Percentiles rank a stretch among this genome's conserved stretches.
Evolutionary conservation across 1,140 invertebrate species (phyloP).

Genomic region (Apocrypta bakeri): DNA sequence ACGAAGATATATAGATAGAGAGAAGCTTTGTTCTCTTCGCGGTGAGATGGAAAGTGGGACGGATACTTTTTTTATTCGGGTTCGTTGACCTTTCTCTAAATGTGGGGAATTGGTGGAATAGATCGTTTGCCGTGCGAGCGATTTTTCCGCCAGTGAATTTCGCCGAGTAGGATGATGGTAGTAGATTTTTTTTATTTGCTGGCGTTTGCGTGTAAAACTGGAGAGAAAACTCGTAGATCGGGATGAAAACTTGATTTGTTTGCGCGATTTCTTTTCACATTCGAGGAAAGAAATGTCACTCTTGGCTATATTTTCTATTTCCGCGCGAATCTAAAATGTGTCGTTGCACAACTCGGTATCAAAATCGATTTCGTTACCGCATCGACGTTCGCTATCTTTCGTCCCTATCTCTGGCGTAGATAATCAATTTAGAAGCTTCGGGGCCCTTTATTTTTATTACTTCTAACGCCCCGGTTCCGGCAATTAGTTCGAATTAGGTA

Average conservation of each 20-base stretch:
- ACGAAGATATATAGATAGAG: background rate
- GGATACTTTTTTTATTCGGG: background rate
- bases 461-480: conserved; percentile 13
- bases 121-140: background rate
- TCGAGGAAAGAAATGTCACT: background rate
- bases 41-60: background rate
- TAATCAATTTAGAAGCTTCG: conserved; percentile 13
- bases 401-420: no score
- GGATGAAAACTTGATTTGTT: background rate
- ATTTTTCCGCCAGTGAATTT: background rate
- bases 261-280: background rate
- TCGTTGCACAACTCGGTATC: no score
- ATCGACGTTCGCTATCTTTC: no score
- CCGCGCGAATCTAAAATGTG: no score
- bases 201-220: background rate
- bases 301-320: background rate
- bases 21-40: background rate
- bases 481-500: conserved; percentile 15
- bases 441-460: background rate
- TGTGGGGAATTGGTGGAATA: background rate
- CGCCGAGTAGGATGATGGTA: background rate
- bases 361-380: no score
- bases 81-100: background rate
- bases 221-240: background rate
- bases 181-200: no score